These are phyloP conservation scores for Drosophila picticornis DNA, from an alignment of 2,888 invertebrate species.

Conservation along the genomic window DNA sequence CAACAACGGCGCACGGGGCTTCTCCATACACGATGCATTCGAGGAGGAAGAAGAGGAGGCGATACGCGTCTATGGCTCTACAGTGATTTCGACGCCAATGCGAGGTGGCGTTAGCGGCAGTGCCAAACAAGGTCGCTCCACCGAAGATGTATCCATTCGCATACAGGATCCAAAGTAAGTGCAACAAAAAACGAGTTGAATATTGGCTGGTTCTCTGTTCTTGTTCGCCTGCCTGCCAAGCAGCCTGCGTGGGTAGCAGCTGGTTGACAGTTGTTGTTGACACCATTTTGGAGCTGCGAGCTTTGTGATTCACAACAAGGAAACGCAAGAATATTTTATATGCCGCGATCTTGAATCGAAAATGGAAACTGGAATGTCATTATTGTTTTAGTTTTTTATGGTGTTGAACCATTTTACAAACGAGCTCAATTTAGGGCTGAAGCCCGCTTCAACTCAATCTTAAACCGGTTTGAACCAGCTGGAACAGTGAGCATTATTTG, in stretches of 20 bases:
- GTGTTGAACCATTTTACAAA: not conserved
- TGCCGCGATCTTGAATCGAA: not conserved
- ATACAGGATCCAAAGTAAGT: constrained; percentile 86
- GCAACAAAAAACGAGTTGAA: constrained; percentile 43
- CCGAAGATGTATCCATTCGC: constrained; percentile 86
- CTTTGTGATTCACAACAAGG: constrained; percentile 33
- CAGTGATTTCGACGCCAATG: constrained; percentile 90
- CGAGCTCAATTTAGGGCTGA: not conserved
- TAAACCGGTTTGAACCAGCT: constrained; percentile 8
- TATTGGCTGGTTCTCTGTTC: constrained; percentile 33
- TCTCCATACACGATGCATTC: constrained; percentile 94
- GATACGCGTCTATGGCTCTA: constrained; percentile 92
- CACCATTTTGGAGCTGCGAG: constrained; percentile 57
- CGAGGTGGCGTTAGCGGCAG: constrained; percentile 85
- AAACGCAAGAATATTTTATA: constrained; percentile 8
- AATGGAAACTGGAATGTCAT: not conserved
- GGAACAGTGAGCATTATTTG: not conserved
- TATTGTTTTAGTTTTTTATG: constrained; percentile 3
- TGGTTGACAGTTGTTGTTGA: constrained; percentile 55
- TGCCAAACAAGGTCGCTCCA: constrained; percentile 85
- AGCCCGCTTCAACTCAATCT: not conserved
- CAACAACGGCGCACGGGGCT: constrained; percentile 85
- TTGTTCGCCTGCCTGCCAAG: constrained; percentile 16
- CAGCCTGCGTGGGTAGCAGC: constrained; percentile 46
- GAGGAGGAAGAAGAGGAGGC: constrained; percentile 94